Percentiles rank a stretch among this genome's conserved stretches.
These are phyloP conservation scores for Platichthys flesus DNA, from an alignment of 2,113 vertebrate species.

Conservation along the genomic window DNA sequence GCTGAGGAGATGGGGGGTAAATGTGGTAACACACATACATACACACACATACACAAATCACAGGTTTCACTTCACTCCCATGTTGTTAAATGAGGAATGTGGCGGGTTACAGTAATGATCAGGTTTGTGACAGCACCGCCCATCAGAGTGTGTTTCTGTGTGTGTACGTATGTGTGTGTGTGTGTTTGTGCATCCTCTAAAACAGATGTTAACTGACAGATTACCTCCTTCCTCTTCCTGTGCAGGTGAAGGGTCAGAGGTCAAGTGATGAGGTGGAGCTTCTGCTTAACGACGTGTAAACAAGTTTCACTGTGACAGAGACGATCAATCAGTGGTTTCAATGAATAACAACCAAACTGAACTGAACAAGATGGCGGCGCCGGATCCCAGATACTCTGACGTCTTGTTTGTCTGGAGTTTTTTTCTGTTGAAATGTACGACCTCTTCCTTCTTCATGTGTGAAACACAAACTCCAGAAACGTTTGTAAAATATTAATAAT, in stretches of 20 bases:
- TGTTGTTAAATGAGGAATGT: constrained; percentile 40
- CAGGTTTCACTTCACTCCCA: constrained; percentile 6
- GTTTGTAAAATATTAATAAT: no score
- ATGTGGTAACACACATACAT: background rate
- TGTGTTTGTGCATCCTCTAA: background rate
- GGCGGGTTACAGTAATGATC: constrained; percentile 1
- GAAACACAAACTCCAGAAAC: no score
- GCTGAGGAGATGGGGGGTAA: background rate
- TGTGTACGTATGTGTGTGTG: background rate
- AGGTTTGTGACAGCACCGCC: constrained; percentile 1
- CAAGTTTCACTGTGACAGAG: background rate
- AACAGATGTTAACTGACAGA: constrained; percentile 40
- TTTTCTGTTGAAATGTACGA: no score
- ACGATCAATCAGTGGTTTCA: background rate
- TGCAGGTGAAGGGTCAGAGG: background rate
- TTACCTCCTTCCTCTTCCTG: background rate
- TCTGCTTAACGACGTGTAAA: background rate
- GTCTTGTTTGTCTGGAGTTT: no score
- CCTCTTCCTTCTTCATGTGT: no score
- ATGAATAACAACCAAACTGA: no score
- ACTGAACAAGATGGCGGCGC: no score
- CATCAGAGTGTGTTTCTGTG: background rate
- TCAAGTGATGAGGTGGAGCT: constrained; percentile 5
- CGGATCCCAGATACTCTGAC: no score
- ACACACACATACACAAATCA: constrained; percentile 17